Evolutionary conservation across 2,888 invertebrate genomes (phyloP).

Genomic region (Drosophila barbarae): DNA sequence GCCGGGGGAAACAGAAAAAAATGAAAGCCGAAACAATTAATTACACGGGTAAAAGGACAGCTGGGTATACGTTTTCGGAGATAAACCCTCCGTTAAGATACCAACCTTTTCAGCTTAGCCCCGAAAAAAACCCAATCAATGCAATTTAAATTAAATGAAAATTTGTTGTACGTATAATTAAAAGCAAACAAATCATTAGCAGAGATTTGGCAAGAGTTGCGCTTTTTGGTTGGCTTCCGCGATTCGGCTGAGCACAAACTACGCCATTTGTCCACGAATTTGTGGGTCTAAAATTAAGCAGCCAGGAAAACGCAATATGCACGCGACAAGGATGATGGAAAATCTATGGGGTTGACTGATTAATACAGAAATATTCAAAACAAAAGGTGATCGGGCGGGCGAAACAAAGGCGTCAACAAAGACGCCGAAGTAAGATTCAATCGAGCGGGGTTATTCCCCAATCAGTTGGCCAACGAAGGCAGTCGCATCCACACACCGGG

Average conservation of each 20-base stretch:
- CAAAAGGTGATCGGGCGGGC: conserved; percentile 52
- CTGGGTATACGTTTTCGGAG: conserved; percentile 18
- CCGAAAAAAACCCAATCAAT: conserved; percentile 45
- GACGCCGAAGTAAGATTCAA: conserved; percentile 20
- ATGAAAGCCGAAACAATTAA: conserved; percentile 64
- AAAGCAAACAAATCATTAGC: conserved; percentile 63
- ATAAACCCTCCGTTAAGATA: conserved; percentile 12
- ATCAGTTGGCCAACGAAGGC: conserved; percentile 33
- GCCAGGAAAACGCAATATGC: conserved; percentile 64
- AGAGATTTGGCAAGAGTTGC: conserved; percentile 43
- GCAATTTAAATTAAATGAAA: conserved; percentile 48
- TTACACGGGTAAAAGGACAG: conserved; percentile 59
- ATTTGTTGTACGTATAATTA: conserved; percentile 54
- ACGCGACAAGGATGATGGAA: conserved; percentile 65
- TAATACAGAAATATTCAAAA: conserved; percentile 39
- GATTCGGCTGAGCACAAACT: conserved; percentile 39
- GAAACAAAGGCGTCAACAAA: conserved; percentile 49
- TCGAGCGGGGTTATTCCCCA: conserved; percentile 7
- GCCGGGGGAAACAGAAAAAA: conserved; percentile 4
- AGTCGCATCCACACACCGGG: conserved; percentile 29
- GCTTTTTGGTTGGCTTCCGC: conserved; percentile 11
- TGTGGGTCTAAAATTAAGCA: conserved; percentile 57
- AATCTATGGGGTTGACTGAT: conserved; percentile 21
- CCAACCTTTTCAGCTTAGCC: conserved; percentile 1
- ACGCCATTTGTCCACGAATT: conserved; percentile 59